A percentile compares a stretch with the other conserved stretches of the same genome.
These are phyloP conservation scores for Trachelus troglodyta DNA, from an alignment of 2,888 invertebrate genomes.

Conservation along the genomic window DNA sequence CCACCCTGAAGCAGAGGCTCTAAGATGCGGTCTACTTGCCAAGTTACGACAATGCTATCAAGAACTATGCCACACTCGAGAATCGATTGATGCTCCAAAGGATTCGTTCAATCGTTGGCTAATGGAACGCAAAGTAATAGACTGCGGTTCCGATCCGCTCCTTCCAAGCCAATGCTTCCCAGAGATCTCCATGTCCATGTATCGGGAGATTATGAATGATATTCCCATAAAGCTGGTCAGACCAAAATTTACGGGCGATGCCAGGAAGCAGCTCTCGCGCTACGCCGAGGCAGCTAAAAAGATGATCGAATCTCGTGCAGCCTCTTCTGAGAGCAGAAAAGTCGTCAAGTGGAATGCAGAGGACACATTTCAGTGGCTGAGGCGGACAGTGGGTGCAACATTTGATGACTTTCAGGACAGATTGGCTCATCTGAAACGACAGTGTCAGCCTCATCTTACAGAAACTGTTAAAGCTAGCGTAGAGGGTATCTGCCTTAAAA, in stretches of 20 bases:
- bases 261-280: slow-evolving; percentile 90
- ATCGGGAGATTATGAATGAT: slow-evolving; percentile 97
- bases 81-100: slow-evolving; percentile 93
- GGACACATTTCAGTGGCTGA: slow-evolving; percentile 95
- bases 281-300: slow-evolving; percentile 98
- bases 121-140: slow-evolving; percentile 90
- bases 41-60: slow-evolving; percentile 93
- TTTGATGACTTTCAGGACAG: slow-evolving; percentile 92
- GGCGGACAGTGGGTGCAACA: slow-evolving; percentile 92
- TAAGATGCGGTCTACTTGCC: slow-evolving; percentile 82
- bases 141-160: slow-evolving; percentile 87
- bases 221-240: slow-evolving; percentile 96
- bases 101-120: slow-evolving; percentile 98
- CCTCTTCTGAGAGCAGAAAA: slow-evolving; percentile 91
- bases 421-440: slow-evolving; percentile 89
- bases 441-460: slow-evolving; percentile 95
- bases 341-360: slow-evolving; percentile 99
- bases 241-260: slow-evolving; percentile 95
- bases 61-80: slow-evolving; percentile 92
- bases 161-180: slow-evolving; percentile 92
- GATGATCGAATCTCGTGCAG: slow-evolving; percentile 92
- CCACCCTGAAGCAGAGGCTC: slow-evolving; percentile 93
- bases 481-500: slow-evolving; percentile 94
- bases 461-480: slow-evolving; percentile 95
- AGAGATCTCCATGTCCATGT: slow-evolving; percentile 94